These are phyloP conservation scores for Gobio occitaniae DNA, from an alignment of 2,797 vertebrate species.

Conservation along the genomic window DNA sequence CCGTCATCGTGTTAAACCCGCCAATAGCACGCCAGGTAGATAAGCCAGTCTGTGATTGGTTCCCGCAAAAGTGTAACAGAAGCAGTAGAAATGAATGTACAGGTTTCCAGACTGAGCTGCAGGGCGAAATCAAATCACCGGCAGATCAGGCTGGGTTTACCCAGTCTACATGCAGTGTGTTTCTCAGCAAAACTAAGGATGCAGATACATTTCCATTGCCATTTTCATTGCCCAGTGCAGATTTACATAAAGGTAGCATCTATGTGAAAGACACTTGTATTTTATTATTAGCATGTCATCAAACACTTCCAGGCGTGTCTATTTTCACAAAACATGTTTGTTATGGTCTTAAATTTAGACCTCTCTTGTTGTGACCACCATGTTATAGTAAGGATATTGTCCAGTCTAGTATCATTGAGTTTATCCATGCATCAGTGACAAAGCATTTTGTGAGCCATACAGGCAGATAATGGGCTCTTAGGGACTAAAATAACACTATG, in stretches of 20 bases:
- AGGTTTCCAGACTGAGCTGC: no score
- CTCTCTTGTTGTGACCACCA: background rate
- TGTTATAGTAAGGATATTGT: background rate
- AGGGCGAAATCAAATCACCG: no score
- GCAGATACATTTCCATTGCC: background rate
- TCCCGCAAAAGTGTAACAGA: no score
- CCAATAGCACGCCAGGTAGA: no score
- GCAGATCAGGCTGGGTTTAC: no score
- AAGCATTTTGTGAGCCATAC: background rate
- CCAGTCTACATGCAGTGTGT: background rate
- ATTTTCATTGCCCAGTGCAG: background rate
- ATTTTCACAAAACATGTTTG: background rate
- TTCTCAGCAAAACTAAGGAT: background rate
- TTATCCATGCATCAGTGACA: no score
- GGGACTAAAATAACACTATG: background rate
- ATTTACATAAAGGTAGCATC: background rate
- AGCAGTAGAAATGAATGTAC: no score
- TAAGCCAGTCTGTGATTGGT: no score
- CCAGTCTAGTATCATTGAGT: background rate
- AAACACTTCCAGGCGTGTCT: background rate
- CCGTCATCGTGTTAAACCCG: no score
- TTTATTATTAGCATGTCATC: constrained; percentile 10
- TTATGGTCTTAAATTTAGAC: background rate
- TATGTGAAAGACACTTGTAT: background rate
- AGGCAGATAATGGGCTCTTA: background rate